Evolutionary conservation across 2,888 invertebrate genomes (phyloP), one percentile per base, ranked within the genome.

Genomic region (Oscheius onirici): DNA sequence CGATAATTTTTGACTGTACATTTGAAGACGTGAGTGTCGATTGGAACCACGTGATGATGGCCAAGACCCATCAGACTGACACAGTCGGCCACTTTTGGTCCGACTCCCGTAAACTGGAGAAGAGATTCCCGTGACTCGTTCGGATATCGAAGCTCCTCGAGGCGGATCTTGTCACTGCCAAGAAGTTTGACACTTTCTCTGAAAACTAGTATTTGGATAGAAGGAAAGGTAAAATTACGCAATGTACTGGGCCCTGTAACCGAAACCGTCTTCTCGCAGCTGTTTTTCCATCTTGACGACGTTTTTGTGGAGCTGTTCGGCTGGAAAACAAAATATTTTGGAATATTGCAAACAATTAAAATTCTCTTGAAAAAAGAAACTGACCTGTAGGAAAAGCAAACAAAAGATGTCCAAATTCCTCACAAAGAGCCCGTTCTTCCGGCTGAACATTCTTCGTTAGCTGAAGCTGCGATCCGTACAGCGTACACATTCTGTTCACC

Each of bases 31-130:
- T 75, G 75, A 2, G 71, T 71, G 44, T 75, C 97, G 0, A 97
- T 93, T 0, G 97, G 97, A 67, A 99, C 92, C 0, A 95, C 92
- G 83, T 93, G 92, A 61, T 94, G 88, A 87, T 97, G 94, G 70
- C 93, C 92, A 63, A 99, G 88, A 0, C 96, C 95, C 97, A 99
- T 97, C 22, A 99, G 90, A 87, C 95, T 95, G 82, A 99, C 93
- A 89, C 97, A 99, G 89, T 99, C 97, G 0, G 97, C 95, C 20
- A 99, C 94, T 92, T 97, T 97, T 10, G 94, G 93, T 2, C 97
- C 97, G 82, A 99, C 92, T 11, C 97, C 97, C 79, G 92, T 92
- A 41, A 97, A 89, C 74, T 91, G 91, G 89, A 93, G 92, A 5
- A 97, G 90, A 83, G 92, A 91, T 20, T 73, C 60, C 28, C 52